Conservation (phyloP, 2,888 invertebrate genomes). For the Zelleria hepariella region DNA sequence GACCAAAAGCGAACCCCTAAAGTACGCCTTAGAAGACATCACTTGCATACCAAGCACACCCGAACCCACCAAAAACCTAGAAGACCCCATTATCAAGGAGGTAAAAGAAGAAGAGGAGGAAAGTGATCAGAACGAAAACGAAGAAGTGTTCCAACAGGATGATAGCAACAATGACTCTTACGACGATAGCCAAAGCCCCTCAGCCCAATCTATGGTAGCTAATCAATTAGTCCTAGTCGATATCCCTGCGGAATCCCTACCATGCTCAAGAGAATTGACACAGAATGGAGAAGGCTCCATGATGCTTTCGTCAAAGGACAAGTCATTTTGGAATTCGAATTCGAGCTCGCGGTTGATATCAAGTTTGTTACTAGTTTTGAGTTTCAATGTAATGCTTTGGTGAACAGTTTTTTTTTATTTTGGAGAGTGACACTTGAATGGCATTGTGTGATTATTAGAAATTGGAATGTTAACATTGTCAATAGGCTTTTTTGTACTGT, state of each 20-base stretch:
- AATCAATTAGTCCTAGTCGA: conserved; percentile 43
- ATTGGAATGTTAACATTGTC: not conserved
- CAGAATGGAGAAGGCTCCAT: conserved; percentile 55
- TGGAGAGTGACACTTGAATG: too few species aligned
- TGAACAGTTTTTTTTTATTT: not conserved
- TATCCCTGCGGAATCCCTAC: conserved; percentile 40
- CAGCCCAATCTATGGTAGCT: conserved; percentile 28
- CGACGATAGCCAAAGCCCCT: conserved; percentile 30
- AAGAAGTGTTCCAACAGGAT: conserved; percentile 32
- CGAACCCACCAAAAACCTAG: conserved; percentile 17
- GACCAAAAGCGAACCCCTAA: conserved; percentile 79
- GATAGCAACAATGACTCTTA: conserved; percentile 35
- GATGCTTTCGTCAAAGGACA: conserved; percentile 59
- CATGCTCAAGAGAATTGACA: conserved; percentile 38
- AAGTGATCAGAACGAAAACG: conserved; percentile 28
- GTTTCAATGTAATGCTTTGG: not conserved
- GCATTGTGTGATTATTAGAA: not conserved
- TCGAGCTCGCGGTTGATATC: conserved; percentile 29
- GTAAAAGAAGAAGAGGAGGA: not conserved
- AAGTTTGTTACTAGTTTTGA: conserved; percentile 24
- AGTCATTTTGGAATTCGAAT: conserved; percentile 48
- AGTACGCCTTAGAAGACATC: conserved; percentile 77
- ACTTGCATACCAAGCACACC: conserved; percentile 63
- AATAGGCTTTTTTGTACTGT: too few species aligned
- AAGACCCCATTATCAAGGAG: conserved; percentile 11